Evolutionary conservation across 1,140 invertebrate species (phyloP).

Genomic region (Onthophagus taurus): DNA sequence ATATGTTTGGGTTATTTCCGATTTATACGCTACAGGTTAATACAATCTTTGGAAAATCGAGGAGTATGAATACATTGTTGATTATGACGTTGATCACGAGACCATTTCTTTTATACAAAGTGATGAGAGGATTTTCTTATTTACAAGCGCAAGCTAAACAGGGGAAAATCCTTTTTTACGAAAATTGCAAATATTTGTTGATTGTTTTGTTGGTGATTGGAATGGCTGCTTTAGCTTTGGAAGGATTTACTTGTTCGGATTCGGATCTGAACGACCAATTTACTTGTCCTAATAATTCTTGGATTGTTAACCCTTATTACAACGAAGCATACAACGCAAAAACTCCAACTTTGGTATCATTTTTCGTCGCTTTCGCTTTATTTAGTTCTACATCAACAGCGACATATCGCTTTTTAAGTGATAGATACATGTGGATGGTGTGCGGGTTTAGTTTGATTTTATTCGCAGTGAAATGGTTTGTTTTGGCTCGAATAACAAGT

Average conservation of each 20-base stretch:
- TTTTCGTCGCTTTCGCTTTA: too few relatives aligned
- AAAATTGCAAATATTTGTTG: conserved; percentile 3
- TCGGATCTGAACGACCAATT: background rate
- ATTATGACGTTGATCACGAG: background rate
- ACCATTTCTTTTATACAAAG: conserved; percentile 2
- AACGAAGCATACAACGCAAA: too few relatives aligned
- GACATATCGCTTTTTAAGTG: too few relatives aligned
- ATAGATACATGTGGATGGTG: too few relatives aligned
- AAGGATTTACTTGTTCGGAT: background rate
- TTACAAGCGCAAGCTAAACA: conserved; percentile 1
- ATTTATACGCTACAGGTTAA: background rate
- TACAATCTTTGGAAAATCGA: background rate
- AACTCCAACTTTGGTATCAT: too few relatives aligned
- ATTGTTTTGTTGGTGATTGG: background rate
- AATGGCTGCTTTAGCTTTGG: background rate
- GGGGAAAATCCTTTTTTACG: background rate
- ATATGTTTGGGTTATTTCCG: background rate
- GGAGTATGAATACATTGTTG: background rate
- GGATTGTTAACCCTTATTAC: conserved; percentile 1
- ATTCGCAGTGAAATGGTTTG: conserved; percentile 7
- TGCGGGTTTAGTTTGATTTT: conserved; percentile 1
- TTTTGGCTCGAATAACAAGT: conserved; percentile 7
- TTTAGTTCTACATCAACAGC: too few relatives aligned
- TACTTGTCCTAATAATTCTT: conserved; percentile 6
- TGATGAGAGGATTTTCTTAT: conserved; percentile 7